A percentile compares a stretch with the other conserved stretches of the same genome.
phyloP scores from a whole-genome alignment of 2,888 invertebrate species.

The Cerastoderma edule region DNA sequence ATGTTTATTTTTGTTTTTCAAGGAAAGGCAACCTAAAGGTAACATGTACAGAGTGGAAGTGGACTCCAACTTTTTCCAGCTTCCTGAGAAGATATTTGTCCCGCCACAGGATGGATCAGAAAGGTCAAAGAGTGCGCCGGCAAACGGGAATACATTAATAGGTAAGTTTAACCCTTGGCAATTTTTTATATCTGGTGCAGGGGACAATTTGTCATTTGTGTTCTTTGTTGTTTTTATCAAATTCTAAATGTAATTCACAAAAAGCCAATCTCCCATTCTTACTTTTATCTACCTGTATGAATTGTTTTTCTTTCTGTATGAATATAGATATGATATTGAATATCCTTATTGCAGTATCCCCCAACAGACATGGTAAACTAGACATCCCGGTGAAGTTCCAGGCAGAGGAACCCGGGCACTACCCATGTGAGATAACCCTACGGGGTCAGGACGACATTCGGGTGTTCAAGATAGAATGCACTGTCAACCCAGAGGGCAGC shows the following conservation, averaged over 20 bases:
- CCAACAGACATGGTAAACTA: slow-evolving; percentile 65
- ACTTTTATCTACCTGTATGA: too few relatives aligned
- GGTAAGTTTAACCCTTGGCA: slow-evolving; percentile 34
- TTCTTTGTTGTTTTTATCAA: not conserved
- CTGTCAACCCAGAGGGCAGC: slow-evolving; percentile 80
- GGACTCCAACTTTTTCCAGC: slow-evolving; percentile 76
- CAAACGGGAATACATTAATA: slow-evolving; percentile 45
- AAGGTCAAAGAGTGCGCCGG: slow-evolving; percentile 65
- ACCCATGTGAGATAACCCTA: slow-evolving; percentile 78
- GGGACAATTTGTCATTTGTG: too few relatives aligned
- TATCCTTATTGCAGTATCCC: slow-evolving; percentile 42
- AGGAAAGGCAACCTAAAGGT: slow-evolving; percentile 59
- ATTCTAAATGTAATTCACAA: not conserved
- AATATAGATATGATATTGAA: not conserved
- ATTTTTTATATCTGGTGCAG: too few relatives aligned
- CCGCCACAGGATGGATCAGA: slow-evolving; percentile 46
- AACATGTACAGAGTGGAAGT: slow-evolving; percentile 74
- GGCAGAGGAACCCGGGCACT: slow-evolving; percentile 80
- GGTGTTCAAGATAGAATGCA: slow-evolving; percentile 82
- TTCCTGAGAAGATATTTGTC: slow-evolving; percentile 72
- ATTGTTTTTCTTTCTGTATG: not conserved
- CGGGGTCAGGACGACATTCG: slow-evolving; percentile 80
- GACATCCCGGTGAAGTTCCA: slow-evolving; percentile 80
- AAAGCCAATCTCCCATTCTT: too few relatives aligned
- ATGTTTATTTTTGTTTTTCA: not conserved